A percentile compares a stretch with the other conserved stretches of the same genome.
Conservation (phyloP, 1,140 invertebrate genomes). For the Lerema accius region DNA sequence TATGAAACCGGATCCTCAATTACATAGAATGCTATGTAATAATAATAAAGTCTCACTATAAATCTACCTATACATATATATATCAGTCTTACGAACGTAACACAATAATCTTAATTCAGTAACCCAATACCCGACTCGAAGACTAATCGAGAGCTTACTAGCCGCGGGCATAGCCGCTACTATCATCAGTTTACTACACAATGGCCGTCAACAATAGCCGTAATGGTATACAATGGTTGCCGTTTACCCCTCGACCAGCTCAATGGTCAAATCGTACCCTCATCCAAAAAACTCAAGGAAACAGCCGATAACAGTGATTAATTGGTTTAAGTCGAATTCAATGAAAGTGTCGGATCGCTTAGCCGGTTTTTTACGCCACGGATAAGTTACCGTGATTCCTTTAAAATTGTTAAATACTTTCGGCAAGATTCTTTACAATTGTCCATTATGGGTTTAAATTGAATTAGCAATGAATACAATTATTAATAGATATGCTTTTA, state of each 20-base stretch:
- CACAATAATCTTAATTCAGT: not conserved
- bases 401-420: constrained; percentile 38
- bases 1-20: too few relatives aligned
- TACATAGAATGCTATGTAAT: too few relatives aligned
- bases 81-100: too few relatives aligned
- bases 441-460: not conserved
- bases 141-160: constrained; percentile 66
- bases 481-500: too few relatives aligned
- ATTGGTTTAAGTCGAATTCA: constrained; percentile 77
- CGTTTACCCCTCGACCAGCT: constrained; percentile 64
- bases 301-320: constrained; percentile 78
- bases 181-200: constrained; percentile 68
- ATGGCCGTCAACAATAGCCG: constrained; percentile 64
- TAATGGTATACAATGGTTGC: constrained; percentile 59
- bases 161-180: constrained; percentile 43
- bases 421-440: not conserved
- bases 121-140: constrained; percentile 31
- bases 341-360: constrained; percentile 59
- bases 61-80: too few relatives aligned
- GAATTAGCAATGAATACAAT: not conserved
- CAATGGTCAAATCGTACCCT: constrained; percentile 67
- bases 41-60: too few relatives aligned
- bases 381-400: constrained; percentile 48
- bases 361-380: constrained; percentile 39
- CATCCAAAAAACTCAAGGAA: constrained; percentile 67